Evolutionary conservation across 2,888 invertebrate species (phyloP).

Genomic region (Ferdinandea cuprea): DNA sequence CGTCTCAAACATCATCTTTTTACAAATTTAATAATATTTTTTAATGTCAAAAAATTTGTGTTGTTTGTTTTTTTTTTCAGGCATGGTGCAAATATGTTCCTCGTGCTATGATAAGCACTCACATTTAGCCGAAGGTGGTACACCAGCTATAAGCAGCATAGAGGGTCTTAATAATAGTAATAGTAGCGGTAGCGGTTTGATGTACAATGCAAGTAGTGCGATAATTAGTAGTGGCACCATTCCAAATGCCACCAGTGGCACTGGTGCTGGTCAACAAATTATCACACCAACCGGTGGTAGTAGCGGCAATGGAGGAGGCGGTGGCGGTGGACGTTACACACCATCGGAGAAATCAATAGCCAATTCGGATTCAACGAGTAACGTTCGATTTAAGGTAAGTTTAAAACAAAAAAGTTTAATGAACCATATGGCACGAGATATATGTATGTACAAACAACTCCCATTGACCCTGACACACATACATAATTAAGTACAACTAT

Average conservation of each 20-base stretch:
- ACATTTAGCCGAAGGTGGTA: conserved; percentile 83
- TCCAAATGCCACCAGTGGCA: conserved; percentile 76
- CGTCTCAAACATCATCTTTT: no score
- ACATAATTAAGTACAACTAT: background rate
- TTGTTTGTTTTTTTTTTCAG: conserved; percentile 83
- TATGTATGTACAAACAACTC: background rate
- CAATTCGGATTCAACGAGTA: conserved; percentile 82
- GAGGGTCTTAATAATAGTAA: conserved; percentile 73
- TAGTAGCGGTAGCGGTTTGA: conserved; percentile 71
- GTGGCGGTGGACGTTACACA: conserved; percentile 79
- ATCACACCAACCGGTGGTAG: conserved; percentile 45
- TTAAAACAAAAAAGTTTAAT: background rate
- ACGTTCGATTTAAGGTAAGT: conserved; percentile 82
- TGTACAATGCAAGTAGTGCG: conserved; percentile 64
- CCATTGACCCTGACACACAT: conserved; percentile 27
- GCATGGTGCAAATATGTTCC: conserved; percentile 94
- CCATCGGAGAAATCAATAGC: conserved; percentile 82
- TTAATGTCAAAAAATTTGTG: no score
- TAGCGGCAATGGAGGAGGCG: conserved; percentile 50
- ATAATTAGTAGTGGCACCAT: conserved; percentile 65
- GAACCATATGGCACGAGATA: conserved; percentile 14
- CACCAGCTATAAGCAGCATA: conserved; percentile 76
- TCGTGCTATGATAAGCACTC: conserved; percentile 91
- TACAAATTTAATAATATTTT: background rate
- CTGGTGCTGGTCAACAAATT: conserved; percentile 51